Evolutionary conservation across 2,888 invertebrate species (phyloP).

Genomic region (Dryocosmus kuriphilus): DNA sequence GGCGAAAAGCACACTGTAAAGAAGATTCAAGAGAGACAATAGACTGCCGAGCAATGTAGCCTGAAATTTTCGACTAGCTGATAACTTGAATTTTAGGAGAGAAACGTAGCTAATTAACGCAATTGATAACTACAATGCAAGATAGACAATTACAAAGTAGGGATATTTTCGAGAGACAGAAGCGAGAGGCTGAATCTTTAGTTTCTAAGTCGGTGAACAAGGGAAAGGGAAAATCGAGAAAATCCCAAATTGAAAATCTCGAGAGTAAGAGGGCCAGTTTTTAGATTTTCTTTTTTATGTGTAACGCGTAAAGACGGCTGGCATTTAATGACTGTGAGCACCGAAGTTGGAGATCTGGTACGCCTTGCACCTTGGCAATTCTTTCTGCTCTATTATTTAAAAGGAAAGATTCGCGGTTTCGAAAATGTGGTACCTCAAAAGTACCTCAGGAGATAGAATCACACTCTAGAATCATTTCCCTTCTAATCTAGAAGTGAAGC

Average conservation of each 20-base stretch:
- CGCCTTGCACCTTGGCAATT: slow-evolving; percentile 32
- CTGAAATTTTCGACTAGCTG: slow-evolving; percentile 71
- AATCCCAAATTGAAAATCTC: slow-evolving; percentile 13
- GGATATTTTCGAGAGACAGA: slow-evolving; percentile 38
- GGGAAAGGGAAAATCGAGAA: slow-evolving; percentile 20
- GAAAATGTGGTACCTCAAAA: slow-evolving; percentile 4
- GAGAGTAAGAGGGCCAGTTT: slow-evolving; percentile 37
- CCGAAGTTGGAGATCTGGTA: slow-evolving; percentile 19
- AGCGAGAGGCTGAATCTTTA: slow-evolving; percentile 38
- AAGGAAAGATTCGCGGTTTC: not conserved
- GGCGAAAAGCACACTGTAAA: slow-evolving; percentile 50
- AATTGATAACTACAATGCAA: slow-evolving; percentile 38
- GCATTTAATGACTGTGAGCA: slow-evolving; percentile 38
- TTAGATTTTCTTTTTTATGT: slow-evolving; percentile 23
- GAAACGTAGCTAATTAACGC: slow-evolving; percentile 39
- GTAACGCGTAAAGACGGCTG: slow-evolving; percentile 22
- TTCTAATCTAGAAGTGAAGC: slow-evolving; percentile 9
- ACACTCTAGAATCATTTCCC: not conserved
- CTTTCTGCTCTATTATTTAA: slow-evolving; percentile 25
- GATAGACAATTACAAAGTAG: slow-evolving; percentile 38
- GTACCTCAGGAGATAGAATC: slow-evolving; percentile 16
- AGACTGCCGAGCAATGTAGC: slow-evolving; percentile 76
- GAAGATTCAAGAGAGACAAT: slow-evolving; percentile 76
- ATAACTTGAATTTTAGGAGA: slow-evolving; percentile 52
- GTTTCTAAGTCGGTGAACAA: slow-evolving; percentile 12